A percentile compares a stretch with the other conserved stretches of the same genome.
Conservation (phyloP, 1,140 invertebrate species). For the Caenorhabditis inopinata region DNA sequence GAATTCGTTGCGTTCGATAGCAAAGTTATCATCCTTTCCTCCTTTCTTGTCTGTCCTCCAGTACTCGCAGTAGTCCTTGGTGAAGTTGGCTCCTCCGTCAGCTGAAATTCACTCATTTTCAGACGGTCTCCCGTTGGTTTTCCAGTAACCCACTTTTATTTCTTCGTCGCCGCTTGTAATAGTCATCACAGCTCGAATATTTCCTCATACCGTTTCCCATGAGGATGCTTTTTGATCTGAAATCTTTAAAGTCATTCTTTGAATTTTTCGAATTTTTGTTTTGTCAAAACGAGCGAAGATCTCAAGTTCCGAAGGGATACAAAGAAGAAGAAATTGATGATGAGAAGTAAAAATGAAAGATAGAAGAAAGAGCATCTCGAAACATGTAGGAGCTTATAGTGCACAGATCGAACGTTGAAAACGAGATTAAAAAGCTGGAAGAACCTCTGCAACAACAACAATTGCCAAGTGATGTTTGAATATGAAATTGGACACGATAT, state of each 20-base stretch:
- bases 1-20: background rate
- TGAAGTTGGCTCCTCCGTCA: background rate
- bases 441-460: background rate
- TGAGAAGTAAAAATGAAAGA: too few relatives aligned
- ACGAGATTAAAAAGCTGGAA: background rate
- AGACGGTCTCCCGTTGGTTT: too few relatives aligned
- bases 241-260: too few relatives aligned
- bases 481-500: slow-evolving; percentile 28
- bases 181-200: slow-evolving; percentile 1
- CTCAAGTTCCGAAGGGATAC: too few relatives aligned
- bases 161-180: background rate
- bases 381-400: background rate
- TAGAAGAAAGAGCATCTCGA: background rate
- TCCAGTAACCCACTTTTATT: too few relatives aligned
- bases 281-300: too few relatives aligned
- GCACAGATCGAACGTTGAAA: background rate
- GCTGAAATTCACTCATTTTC: background rate
- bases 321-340: too few relatives aligned
- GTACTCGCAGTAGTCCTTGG: slow-evolving; percentile 10
- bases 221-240: background rate
- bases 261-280: too few relatives aligned
- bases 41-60: slow-evolving; percentile 4
- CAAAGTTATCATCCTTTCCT: slow-evolving; percentile 7
- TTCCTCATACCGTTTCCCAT: slow-evolving; percentile 19
- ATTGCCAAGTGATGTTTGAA: slow-evolving; percentile 21